These are phyloP conservation scores for Spatulosminthurus flaviceps DNA, from an alignment of 2,888 invertebrate species.

Conservation along the genomic window DNA sequence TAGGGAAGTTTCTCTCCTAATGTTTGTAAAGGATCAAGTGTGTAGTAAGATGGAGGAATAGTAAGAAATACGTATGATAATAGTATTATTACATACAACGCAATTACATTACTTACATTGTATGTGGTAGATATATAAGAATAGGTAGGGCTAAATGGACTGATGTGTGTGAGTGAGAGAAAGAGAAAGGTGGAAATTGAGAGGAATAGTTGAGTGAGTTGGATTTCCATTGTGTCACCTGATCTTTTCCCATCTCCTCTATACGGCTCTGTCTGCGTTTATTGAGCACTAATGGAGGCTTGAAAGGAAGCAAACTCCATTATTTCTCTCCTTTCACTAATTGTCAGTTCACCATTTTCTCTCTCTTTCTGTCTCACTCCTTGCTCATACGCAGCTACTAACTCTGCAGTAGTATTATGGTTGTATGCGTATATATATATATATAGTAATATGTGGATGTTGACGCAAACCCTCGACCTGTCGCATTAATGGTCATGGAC, in stretches of 20 bases:
- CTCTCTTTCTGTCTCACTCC: background rate
- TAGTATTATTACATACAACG: too few relatives aligned
- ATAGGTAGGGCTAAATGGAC: background rate
- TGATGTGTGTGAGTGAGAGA: background rate
- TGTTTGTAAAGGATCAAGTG: too few relatives aligned
- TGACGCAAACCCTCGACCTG: too few relatives aligned
- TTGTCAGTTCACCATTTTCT: background rate
- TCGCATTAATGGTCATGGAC: background rate
- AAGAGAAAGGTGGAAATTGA: background rate
- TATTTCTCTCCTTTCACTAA: conserved; percentile 9
- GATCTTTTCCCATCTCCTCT: conserved; percentile 26
- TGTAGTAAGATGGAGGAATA: too few relatives aligned
- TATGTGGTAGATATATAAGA: too few relatives aligned
- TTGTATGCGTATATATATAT: too few relatives aligned
- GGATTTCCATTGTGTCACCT: conserved; percentile 38
- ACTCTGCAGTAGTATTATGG: too few relatives aligned
- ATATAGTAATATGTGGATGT: background rate
- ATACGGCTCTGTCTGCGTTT: background rate
- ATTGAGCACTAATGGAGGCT: conserved; percentile 14
- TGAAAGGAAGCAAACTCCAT: conserved; percentile 29
- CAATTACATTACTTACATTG: too few relatives aligned
- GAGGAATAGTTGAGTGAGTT: background rate
- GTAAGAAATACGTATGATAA: too few relatives aligned
- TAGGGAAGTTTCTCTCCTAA: too few relatives aligned
- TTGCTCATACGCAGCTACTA: background rate